Evolutionary conservation across 2,113 vertebrate genomes (phyloP), one percentile per base, ranked within the genome.

Genomic region (Pao palembangensis): DNA sequence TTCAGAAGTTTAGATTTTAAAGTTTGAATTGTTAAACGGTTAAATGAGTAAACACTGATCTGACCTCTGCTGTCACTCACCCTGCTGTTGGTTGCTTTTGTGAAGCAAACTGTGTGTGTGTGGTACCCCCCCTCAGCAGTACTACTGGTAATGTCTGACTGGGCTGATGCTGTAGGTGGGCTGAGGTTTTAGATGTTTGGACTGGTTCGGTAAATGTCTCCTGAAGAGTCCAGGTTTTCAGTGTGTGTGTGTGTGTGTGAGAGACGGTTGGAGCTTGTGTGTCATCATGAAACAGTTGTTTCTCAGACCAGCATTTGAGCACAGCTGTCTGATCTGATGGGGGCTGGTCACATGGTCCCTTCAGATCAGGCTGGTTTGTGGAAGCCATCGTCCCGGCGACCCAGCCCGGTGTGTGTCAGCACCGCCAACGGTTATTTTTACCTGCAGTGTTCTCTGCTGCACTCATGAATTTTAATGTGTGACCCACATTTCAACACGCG

Each of bases 401-500:
- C 78, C 79, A 79, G 79, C 55, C 51, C 41, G 23, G 52, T 5
- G 57, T 10, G 68, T 70, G 66, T 69, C 67, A 47, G 69, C 52
- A 67, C 58, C 81, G 71, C 25, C 25, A 28, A 43, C 61, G 60
- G 74, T 78, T 79, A 78, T 89, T 87, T 86, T 79, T 83, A 81
- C 51, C 69, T 76, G 1, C 34, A 31, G 21, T 8, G 28, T 80
- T 82, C 67, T 84, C 81, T 87, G 81, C 80, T 82, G 76, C 43
- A 51, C 84, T 83, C 86, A 87, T 89, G 69, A 61, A 88, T 90
- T 86, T 89, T 90, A 91, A 90, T 90, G 86, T 80, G 67, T 89
- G 88, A 88, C 89, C 89, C 88, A 91, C 85, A 90, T 91, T 89
- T 61, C 25, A 58, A 64, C 63, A 79, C 75, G 73, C 63, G 67